phyloP scores from a whole-genome alignment of 2,797 vertebrate genomes.

The Semaprochilodus insignis region DNA sequence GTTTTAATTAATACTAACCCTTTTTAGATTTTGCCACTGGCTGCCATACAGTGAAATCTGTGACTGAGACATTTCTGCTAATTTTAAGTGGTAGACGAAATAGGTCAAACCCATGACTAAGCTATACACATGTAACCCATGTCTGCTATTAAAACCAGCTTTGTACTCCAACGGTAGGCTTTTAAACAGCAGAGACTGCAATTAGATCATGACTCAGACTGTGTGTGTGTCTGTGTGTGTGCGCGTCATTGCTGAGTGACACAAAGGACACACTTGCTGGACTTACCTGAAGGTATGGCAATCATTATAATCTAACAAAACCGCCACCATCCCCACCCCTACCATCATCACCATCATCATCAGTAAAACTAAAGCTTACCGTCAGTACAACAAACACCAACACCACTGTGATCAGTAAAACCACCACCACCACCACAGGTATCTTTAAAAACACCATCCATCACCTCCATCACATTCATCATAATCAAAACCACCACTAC shows the following conservation, averaged over 20 bases:
- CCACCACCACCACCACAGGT: not conserved
- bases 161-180: not conserved
- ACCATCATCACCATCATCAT: not conserved
- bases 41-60: not conserved
- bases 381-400: not conserved
- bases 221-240: not conserved
- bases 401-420: not conserved
- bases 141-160: conserved; percentile 12
- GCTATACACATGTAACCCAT: not conserved
- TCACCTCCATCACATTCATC: too few relatives aligned
- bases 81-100: not conserved
- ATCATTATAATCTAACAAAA: not conserved
- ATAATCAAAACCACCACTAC: too few relatives aligned
- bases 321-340: not conserved
- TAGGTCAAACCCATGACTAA: not conserved
- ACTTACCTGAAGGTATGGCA: not conserved
- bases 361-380: not conserved
- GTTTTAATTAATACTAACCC: not conserved
- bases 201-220: conserved; percentile 31
- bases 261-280: not conserved
- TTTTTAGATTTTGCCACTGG: not conserved
- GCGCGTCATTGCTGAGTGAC: not conserved
- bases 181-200: not conserved
- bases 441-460: not conserved
- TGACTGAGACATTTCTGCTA: not conserved